Base-by-base conservation (phyloP, 2,113 vertebrate species). In the Puffinus mauretanicus region DNA sequence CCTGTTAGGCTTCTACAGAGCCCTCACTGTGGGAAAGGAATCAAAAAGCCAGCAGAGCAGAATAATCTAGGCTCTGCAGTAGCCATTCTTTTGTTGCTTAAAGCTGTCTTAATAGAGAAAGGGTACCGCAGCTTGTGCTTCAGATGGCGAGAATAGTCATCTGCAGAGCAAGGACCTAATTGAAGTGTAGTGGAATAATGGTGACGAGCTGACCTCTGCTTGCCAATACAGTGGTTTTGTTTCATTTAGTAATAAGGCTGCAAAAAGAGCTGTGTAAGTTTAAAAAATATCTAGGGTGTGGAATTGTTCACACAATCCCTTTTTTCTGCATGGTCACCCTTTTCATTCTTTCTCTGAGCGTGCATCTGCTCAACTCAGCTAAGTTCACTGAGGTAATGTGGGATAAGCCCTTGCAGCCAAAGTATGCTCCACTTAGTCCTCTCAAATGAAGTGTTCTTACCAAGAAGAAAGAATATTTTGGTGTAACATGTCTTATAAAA, bases 1-100 rank as follows among this genome's bases (percentile, higher is more conserved):
- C 75, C 86, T 58, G 40, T 80, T 93, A 21, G 69, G 61, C 86
- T 93, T 95, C 65, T 88, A 76, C 76, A 90, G 88, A 92, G 42
- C 93, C 90, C 97, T 98, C 94, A 83, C 97, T 98, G 98, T 98
- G 98, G 98, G 98, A 99, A 98, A 98, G 96, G 95, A 97, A 97
- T 97, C 93, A 97, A 93, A 96, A 97, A 97, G 97, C 97, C 97
- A 93, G 16, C 55, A 96, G 97, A 98, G 98, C 98, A 98, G 98
- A 98, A 98, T 98, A 98, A 98, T 97, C 97, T 93, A 93, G 97
- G 97, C 97, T 98, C 97, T 97, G 95, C 96, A 97, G 79, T 75
- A 78, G 97, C 98, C 70, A 72, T 89, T 76, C 96, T 97, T 98
- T 97, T 98, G 98, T 98, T 93, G 55, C 71, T 94, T 89, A 81